These are phyloP conservation scores for Eudasyphora cyanicolor DNA, from an alignment of 2,888 invertebrate genomes.

Conservation along the genomic window DNA sequence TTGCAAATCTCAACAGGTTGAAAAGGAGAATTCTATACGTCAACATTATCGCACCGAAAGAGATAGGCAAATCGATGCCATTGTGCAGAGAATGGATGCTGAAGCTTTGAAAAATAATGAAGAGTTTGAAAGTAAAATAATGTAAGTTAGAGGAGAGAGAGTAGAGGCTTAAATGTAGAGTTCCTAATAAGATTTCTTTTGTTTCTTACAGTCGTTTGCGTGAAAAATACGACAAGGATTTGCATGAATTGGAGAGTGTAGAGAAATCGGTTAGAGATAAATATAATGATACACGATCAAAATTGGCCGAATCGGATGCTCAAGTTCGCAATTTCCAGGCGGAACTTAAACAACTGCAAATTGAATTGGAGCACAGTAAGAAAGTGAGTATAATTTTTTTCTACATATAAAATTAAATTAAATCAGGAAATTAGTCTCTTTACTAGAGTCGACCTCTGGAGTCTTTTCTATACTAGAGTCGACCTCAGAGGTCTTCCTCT, in stretches of 20 bases:
- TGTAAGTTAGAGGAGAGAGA: conserved; percentile 68
- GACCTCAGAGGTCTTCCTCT: too few relatives aligned
- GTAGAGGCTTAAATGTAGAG: neutral
- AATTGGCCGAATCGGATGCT: conserved; percentile 85
- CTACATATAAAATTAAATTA: neutral
- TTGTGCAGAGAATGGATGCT: conserved; percentile 78
- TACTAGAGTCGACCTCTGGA: too few relatives aligned
- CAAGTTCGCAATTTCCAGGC: conserved; percentile 82
- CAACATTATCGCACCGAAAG: conserved; percentile 87
- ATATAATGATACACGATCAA: conserved; percentile 85
- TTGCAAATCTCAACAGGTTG: conserved; percentile 81
- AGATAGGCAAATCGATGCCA: conserved; percentile 88
- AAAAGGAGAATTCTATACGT: conserved; percentile 85
- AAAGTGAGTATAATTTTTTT: conserved; percentile 82
- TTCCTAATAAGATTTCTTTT: neutral
- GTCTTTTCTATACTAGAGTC: too few relatives aligned
- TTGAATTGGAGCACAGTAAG: conserved; percentile 84
- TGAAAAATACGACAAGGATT: conserved; percentile 88
- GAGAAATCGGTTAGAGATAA: conserved; percentile 85
- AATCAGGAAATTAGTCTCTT: too few relatives aligned
- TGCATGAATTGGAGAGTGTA: conserved; percentile 84
- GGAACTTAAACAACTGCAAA: conserved; percentile 84
- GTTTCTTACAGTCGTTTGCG: conserved; percentile 83
- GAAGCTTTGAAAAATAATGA: conserved; percentile 76
- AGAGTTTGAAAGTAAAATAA: conserved; percentile 77